Conservation (phyloP, 2,797 vertebrate genomes). For the Eulemur rubriventer region DNA sequence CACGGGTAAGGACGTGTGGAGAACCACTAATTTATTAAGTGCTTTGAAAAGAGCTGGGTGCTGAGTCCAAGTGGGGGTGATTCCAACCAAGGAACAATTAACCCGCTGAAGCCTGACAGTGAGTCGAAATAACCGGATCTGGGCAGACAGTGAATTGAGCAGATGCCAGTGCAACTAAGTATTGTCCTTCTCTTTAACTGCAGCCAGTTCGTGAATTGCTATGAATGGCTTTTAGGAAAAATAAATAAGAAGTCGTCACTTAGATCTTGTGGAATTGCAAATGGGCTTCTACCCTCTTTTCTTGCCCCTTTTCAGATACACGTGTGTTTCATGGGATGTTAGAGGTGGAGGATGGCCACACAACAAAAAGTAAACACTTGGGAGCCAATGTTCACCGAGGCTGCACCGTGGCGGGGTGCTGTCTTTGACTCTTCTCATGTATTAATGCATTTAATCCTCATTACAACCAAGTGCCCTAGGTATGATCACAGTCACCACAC, state of each 20-base stretch:
- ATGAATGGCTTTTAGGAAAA: slow-evolving; percentile 3
- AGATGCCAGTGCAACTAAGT: neutral
- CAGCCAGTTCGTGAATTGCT: neutral
- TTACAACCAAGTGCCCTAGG: neutral
- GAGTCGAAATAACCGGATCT: neutral
- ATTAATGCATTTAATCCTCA: neutral
- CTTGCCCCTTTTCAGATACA: neutral
- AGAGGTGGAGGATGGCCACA: fast-evolving
- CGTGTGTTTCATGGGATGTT: neutral
- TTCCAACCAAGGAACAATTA: neutral
- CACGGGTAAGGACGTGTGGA: neutral
- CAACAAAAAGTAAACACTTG: neutral
- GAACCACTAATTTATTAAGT: slow-evolving; percentile 26
- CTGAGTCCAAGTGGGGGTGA: neutral
- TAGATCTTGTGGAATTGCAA: neutral
- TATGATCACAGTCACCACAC: neutral
- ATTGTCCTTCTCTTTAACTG: neutral
- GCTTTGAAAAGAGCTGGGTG: slow-evolving; percentile 38
- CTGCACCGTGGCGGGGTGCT: fast-evolving
- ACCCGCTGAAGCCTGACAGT: neutral
- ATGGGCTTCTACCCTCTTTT: neutral
- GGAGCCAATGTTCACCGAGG: neutral
- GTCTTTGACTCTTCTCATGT: neutral
- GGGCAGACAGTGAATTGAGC: neutral
- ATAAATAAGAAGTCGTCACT: neutral